Percentiles rank a stretch among this genome's conserved stretches.
These are phyloP conservation scores for Glomeris marginata DNA, from an alignment of 2,888 invertebrate species.

Conservation along the genomic window DNA sequence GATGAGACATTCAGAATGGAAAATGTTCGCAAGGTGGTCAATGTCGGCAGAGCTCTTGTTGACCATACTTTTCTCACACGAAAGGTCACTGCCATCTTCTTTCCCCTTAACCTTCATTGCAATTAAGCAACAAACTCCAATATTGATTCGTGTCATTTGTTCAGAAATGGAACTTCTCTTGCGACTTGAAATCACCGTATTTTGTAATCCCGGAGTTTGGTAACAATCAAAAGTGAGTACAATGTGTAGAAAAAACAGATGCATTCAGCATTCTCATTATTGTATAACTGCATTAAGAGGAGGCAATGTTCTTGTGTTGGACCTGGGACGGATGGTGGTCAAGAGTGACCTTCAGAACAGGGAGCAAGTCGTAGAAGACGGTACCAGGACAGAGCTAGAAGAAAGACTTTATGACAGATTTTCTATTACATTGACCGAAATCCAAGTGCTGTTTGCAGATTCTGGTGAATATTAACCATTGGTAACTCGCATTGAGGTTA, in stretches of 20 bases:
- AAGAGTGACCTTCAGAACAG: constrained; percentile 59
- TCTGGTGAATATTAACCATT: constrained; percentile 36
- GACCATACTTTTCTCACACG: constrained; percentile 40
- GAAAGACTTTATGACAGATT: constrained; percentile 62
- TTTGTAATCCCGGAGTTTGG: constrained; percentile 60
- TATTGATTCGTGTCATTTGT: constrained; percentile 15
- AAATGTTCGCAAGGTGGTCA: constrained; percentile 29
- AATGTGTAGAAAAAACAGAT: neutral
- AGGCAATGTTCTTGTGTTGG: constrained; percentile 53
- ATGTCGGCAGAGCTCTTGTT: constrained; percentile 33
- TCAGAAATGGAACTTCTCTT: constrained; percentile 47
- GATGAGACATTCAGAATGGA: constrained; percentile 19
- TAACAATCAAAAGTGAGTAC: constrained; percentile 33
- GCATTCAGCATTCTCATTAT: neutral
- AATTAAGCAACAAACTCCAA: no score
- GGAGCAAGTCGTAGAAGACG: constrained; percentile 48
- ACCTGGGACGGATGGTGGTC: constrained; percentile 51
- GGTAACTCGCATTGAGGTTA: no score
- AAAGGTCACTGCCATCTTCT: constrained; percentile 30
- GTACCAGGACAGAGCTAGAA: constrained; percentile 66
- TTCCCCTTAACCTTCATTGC: neutral
- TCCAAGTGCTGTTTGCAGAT: constrained; percentile 47
- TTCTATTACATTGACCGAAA: constrained; percentile 48
- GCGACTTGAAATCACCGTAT: constrained; percentile 60
- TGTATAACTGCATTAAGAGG: constrained; percentile 28